Evolutionary conservation across 2,888 invertebrate genomes (phyloP).

Genomic region (Eupithecia pulchellata): DNA sequence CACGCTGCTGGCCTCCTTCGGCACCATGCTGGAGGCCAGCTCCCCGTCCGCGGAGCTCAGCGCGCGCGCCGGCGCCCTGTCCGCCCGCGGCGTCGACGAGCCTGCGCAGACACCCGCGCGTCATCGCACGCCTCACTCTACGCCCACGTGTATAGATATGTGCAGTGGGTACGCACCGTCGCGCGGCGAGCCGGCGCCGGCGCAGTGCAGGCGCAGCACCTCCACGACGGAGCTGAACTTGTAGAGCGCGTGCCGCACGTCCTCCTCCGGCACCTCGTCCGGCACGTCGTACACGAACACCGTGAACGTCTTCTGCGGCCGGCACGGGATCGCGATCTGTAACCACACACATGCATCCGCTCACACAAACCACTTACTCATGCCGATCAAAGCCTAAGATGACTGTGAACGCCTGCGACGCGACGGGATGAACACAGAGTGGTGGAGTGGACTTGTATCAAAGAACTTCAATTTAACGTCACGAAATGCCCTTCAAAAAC

Average conservation of each 20-base stretch:
- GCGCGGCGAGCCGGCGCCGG: conserved; percentile 72
- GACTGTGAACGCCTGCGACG: too few relatives aligned
- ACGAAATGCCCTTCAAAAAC: too few relatives aligned
- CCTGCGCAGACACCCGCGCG: conserved; percentile 64
- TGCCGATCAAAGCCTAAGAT: too few relatives aligned
- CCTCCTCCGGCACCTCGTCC: conserved; percentile 93
- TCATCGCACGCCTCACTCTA: too few relatives aligned
- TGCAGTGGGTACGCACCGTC: conserved; percentile 70
- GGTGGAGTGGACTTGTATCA: too few relatives aligned
- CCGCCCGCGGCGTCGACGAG: conserved; percentile 76
- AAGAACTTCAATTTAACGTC: too few relatives aligned
- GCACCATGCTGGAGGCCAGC: conserved; percentile 80
- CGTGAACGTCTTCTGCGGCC: conserved; percentile 95
- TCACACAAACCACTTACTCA: neutral
- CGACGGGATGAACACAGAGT: too few relatives aligned
- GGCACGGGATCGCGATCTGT: conserved; percentile 92
- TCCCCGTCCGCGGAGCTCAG: conserved; percentile 79
- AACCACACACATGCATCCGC: neutral
- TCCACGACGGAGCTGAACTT: conserved; percentile 93
- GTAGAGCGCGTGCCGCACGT: conserved; percentile 92
- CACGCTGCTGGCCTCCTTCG: conserved; percentile 87
- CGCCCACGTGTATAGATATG: too few relatives aligned
- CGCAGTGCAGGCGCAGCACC: conserved; percentile 88
- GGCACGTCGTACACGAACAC: conserved; percentile 93
- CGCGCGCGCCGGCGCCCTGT: conserved; percentile 72